Percentiles rank a stretch among this genome's conserved stretches.
Conservation (phyloP, 2,888 invertebrate species). For the Xestia xanthographa region DNA sequence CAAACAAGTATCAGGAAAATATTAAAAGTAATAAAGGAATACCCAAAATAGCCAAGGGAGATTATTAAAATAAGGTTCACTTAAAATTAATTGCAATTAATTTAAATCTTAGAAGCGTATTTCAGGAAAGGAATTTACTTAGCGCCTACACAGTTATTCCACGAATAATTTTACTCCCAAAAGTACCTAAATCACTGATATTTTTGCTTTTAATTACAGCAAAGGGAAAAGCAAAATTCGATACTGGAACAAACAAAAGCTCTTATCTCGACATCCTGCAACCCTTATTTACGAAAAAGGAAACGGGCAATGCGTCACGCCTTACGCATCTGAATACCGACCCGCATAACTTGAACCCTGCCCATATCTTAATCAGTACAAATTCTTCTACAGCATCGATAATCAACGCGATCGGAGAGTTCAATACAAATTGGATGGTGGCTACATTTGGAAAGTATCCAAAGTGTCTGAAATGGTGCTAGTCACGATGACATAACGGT, state of each 20-base stretch:
- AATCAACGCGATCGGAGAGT: slow-evolving; percentile 68
- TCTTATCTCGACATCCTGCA: slow-evolving; percentile 69
- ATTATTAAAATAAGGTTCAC: not conserved
- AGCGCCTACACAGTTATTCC: not conserved
- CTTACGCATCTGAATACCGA: slow-evolving; percentile 65
- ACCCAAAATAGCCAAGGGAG: not conserved
- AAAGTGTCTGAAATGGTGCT: slow-evolving; percentile 81
- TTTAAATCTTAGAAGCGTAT: not conserved
- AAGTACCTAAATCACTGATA: slow-evolving; percentile 22
- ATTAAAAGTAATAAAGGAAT: not conserved
- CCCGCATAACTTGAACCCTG: slow-evolving; percentile 70
- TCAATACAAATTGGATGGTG: slow-evolving; percentile 68
- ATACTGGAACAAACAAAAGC: slow-evolving; percentile 61
- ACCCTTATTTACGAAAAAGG: slow-evolving; percentile 77
- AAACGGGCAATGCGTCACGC: slow-evolving; percentile 78
- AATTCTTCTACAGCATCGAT: slow-evolving; percentile 39
- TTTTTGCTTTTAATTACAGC: slow-evolving; percentile 49
- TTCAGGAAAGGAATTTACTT: not conserved
- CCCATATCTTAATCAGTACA: slow-evolving; percentile 60
- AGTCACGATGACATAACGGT: slow-evolving; percentile 81
- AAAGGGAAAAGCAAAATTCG: slow-evolving; percentile 50
- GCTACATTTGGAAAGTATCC: slow-evolving; percentile 83
- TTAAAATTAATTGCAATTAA: not conserved
- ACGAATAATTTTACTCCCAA: slow-evolving; percentile 1
- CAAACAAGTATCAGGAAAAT: not conserved